Percentiles rank a stretch among this genome's conserved stretches.
Evolutionary conservation across 2,797 vertebrate genomes (phyloP).

Genomic region (Microctenopoma lineatum): DNA sequence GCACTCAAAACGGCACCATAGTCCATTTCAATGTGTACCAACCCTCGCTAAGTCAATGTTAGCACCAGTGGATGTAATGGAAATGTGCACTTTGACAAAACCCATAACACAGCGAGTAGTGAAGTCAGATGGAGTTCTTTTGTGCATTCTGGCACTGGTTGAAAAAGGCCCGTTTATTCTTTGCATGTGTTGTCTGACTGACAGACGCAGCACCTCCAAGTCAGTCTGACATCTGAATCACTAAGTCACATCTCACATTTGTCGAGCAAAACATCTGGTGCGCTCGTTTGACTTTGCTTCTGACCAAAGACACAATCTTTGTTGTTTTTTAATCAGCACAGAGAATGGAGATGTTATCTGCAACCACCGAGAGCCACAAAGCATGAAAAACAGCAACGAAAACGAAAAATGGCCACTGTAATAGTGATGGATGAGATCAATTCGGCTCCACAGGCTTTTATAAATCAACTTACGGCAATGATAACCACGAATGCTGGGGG

Average conservation of each 20-base stretch:
- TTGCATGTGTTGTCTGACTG: slow-evolving; percentile 4
- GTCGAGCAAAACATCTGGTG: background rate
- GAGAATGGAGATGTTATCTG: background rate
- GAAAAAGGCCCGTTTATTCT: slow-evolving; percentile 13
- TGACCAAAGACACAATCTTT: background rate
- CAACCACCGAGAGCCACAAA: background rate
- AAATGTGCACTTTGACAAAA: slow-evolving; percentile 63
- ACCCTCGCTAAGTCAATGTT: slow-evolving; percentile 53
- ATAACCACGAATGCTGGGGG: background rate
- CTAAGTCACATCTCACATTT: slow-evolving; percentile 3
- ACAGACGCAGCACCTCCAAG: background rate
- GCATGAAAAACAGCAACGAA: background rate
- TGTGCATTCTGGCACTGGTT: background rate
- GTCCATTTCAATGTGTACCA: slow-evolving; percentile 51
- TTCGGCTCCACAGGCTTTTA: background rate
- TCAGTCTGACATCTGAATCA: background rate
- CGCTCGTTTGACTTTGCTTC: background rate
- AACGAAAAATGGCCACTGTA: background rate
- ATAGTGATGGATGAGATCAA: background rate
- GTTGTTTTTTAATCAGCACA: too few relatives aligned
- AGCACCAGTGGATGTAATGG: slow-evolving; percentile 56
- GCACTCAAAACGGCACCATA: slow-evolving; percentile 40
- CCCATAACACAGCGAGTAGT: slow-evolving; percentile 8
- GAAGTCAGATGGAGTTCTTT: slow-evolving; percentile 17
- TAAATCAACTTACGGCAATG: background rate